A percentile compares a stretch with the other conserved stretches of the same genome.
Evolutionary conservation across 2,888 invertebrate species (phyloP).

Genomic region (Protophormia terraenovae): DNA sequence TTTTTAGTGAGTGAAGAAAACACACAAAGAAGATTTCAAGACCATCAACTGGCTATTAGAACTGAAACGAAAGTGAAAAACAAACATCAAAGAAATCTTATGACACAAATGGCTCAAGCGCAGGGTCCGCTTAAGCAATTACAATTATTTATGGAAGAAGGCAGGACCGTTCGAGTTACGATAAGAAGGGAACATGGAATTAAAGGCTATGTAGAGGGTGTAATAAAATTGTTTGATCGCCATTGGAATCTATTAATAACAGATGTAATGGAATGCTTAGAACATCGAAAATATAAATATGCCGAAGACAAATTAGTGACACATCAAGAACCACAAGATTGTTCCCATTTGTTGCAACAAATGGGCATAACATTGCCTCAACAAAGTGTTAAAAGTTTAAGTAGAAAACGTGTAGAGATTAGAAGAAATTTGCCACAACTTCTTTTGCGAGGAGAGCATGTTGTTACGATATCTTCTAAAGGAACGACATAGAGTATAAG

Average conservation of each 20-base stretch:
- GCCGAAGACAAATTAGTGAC: slow-evolving; percentile 74
- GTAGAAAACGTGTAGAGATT: slow-evolving; percentile 86
- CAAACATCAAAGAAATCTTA: slow-evolving; percentile 81
- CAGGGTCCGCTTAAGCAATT: slow-evolving; percentile 87
- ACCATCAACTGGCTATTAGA: slow-evolving; percentile 81
- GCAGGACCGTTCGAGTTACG: slow-evolving; percentile 79
- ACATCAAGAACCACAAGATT: slow-evolving; percentile 77
- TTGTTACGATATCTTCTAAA: slow-evolving; percentile 83
- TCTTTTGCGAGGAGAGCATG: slow-evolving; percentile 89
- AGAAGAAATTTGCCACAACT: slow-evolving; percentile 86
- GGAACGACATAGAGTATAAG: neutral
- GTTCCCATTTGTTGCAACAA: slow-evolving; percentile 80
- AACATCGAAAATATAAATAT: slow-evolving; percentile 82
- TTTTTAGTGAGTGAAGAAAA: slow-evolving; percentile 53
- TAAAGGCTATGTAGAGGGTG: slow-evolving; percentile 90
- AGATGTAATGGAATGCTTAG: slow-evolving; percentile 92
- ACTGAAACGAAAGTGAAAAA: slow-evolving; percentile 61
- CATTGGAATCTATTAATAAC: slow-evolving; percentile 95
- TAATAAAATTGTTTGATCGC: slow-evolving; percentile 93
- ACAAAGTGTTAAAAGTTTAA: slow-evolving; percentile 83
- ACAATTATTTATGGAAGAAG: slow-evolving; percentile 13
- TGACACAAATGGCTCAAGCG: slow-evolving; percentile 78
- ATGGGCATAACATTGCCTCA: slow-evolving; percentile 83
- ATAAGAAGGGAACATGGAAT: slow-evolving; percentile 88
- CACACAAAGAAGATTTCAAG: slow-evolving; percentile 79